Evolutionary conservation across 2,113 vertebrate species (phyloP), one percentile per base, ranked within the genome.

Genomic region (Catagonus wagneri): DNA sequence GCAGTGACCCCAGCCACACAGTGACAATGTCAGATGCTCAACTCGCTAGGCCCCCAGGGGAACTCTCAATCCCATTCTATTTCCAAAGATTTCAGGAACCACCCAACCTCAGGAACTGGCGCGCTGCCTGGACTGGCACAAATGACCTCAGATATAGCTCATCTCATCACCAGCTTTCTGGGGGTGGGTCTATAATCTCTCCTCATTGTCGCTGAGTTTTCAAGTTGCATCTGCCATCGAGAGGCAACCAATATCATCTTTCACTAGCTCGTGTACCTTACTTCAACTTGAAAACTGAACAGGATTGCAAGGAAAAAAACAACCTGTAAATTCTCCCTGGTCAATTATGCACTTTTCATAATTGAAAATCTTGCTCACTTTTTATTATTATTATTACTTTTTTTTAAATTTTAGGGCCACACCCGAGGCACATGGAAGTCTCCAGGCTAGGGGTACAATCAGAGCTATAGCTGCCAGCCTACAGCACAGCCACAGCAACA

Each of bases 101-200:
- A 44, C 14, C 29, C 78, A 54, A 9, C 3, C 7, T 23, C 11
- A 20, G 25, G 16, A 71, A 25, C 0, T 2, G 9, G 32, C 19
- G 23, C 36, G 68, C 44, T 7, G 12, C 34, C 61, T 63, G 22
- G 23, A n/a, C 0, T 86, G 20, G 36, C 29, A 66, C 63, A 56
- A 63, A 7, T 20, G 6, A 50, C 9, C 25, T 66, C 52, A 36
- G 29, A 44, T 0, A 19, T 1, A 78, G 23, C 0, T 2, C 6
- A 20, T 20, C 27, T 83, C n/a, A 22, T 27, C 52, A 17, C n/a
- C 66, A 23, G 60, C 23, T 52, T 89, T 75, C 15, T 56, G 20
- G 15, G 61, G n/a, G 3, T 2, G 23, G 34, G 9, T 60, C 63
- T 66, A 9, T 22, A 27, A 16, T 25, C 76, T 63, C 52, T 75